These are phyloP conservation scores for Epirrhoe tristata DNA, from an alignment of 2,888 invertebrate genomes.

Conservation along the genomic window DNA sequence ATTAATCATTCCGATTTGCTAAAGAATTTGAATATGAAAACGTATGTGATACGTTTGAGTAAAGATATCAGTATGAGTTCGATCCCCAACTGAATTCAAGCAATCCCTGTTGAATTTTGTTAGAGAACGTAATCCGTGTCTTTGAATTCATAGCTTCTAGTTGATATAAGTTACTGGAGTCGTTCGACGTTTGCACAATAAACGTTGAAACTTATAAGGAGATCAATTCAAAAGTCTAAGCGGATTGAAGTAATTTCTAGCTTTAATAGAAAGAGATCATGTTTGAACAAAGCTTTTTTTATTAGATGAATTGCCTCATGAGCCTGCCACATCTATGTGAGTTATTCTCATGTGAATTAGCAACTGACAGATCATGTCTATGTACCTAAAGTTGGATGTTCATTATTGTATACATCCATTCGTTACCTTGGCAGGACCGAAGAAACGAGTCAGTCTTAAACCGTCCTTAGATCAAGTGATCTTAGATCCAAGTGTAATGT, in stretches of 20 bases:
- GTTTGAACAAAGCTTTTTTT: neutral
- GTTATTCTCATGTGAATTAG: too few species aligned
- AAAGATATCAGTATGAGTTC: conserved; percentile 7
- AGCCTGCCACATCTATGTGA: too few species aligned
- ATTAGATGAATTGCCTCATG: neutral
- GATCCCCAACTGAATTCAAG: conserved; percentile 16
- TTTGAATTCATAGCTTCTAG: conserved; percentile 11
- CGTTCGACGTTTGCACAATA: neutral
- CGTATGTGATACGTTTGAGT: neutral
- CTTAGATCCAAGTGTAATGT: too few species aligned
- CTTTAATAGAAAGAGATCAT: neutral
- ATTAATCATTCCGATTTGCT: too few species aligned
- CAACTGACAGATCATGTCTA: too few species aligned
- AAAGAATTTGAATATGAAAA: neutral
- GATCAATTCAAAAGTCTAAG: neutral
- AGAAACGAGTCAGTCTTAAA: too few species aligned
- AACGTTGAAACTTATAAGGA: neutral
- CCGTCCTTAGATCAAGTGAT: too few species aligned
- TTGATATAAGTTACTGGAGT: conserved; percentile 2
- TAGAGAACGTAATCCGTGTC: conserved; percentile 7
- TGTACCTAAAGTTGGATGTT: too few species aligned
- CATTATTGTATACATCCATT: too few species aligned
- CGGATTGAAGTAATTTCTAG: neutral
- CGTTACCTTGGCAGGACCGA: too few species aligned
- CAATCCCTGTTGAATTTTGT: neutral